Evolutionary conservation across 1,140 invertebrate genomes (phyloP).

Genomic region (Triops cancriformis): DNA sequence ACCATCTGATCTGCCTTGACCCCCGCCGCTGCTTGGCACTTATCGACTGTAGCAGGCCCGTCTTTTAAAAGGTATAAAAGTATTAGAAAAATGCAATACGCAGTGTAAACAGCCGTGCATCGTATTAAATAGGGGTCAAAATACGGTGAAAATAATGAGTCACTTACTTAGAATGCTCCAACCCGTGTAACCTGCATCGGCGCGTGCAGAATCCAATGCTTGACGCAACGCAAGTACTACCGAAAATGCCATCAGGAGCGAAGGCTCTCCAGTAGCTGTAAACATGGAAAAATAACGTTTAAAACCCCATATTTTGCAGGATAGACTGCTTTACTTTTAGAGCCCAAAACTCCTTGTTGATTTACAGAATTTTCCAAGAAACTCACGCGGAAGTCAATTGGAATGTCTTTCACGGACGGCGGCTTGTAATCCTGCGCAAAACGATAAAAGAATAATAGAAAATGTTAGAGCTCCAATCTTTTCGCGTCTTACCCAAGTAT

Average conservation of each 20-base stretch:
- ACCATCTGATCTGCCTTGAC: not conserved
- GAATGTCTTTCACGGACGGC: conserved; percentile 73
- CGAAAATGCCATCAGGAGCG: conserved; percentile 43
- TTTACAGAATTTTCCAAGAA: conserved; percentile 60
- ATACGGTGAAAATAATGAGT: not conserved
- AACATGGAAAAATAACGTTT: not conserved
- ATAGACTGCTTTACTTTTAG: conserved; percentile 52
- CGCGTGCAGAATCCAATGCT: conserved; percentile 41
- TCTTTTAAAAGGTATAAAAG: not conserved
- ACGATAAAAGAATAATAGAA: not conserved
- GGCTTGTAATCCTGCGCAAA: conserved; percentile 60
- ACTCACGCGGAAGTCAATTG: conserved; percentile 68
- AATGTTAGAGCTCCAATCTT: not conserved
- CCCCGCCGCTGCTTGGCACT: not conserved
- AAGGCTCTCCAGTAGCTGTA: conserved; percentile 51
- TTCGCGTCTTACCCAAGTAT: conserved; percentile 57
- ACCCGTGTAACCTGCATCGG: conserved; percentile 38
- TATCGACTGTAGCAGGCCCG: not conserved
- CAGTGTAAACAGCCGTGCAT: too few species aligned
- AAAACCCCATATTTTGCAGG: not conserved
- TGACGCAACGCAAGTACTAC: conserved; percentile 46
- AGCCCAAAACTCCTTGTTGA: conserved; percentile 59
- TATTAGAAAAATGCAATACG: not conserved
- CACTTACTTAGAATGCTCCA: conserved; percentile 40
- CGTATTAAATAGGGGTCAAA: not conserved